Evolutionary conservation across 2,797 vertebrate species (phyloP).

Genomic region (Notolepis coatsorum): DNA sequence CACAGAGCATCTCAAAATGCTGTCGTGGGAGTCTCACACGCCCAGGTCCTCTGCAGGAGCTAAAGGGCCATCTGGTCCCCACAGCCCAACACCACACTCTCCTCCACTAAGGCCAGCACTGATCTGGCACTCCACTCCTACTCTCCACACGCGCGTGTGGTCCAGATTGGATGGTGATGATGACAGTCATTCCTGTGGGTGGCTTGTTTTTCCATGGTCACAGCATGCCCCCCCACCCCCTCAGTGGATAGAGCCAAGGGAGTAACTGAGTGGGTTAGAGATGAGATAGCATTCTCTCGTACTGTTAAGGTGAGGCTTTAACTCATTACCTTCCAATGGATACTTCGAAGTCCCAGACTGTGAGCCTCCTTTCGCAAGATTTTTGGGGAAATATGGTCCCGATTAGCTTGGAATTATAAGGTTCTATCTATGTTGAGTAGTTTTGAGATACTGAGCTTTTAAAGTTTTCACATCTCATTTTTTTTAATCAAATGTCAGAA

Average conservation of each 20-base stretch:
- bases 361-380: slow-evolving; percentile 1
- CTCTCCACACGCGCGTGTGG: slow-evolving; percentile 59
- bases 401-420: too few relatives aligned
- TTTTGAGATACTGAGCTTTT: too few relatives aligned
- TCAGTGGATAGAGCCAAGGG: slow-evolving; percentile 59
- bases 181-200: slow-evolving; percentile 73
- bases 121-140: slow-evolving; percentile 69
- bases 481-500: too few relatives aligned
- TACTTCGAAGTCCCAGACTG: slow-evolving; percentile 1
- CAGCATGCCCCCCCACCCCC: slow-evolving; percentile 64
- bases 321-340: slow-evolving; percentile 17
- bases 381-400: too few relatives aligned
- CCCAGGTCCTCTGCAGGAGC: slow-evolving; percentile 58
- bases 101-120: slow-evolving; percentile 61
- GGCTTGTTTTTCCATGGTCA: slow-evolving; percentile 80
- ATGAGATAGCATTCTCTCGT: slow-evolving; percentile 47
- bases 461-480: too few relatives aligned
- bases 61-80: slow-evolving; percentile 80
- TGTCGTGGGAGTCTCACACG: slow-evolving; percentile 46
- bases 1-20: slow-evolving; percentile 12
- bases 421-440: too few relatives aligned
- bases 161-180: slow-evolving; percentile 75
- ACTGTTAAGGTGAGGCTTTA: slow-evolving; percentile 10
- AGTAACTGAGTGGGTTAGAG: slow-evolving; percentile 62
- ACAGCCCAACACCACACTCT: slow-evolving; percentile 61